A percentile compares a stretch with the other conserved stretches of the same genome.
Conservation (phyloP, 2,888 invertebrate species). For the Aproaerema taeniolella region DNA sequence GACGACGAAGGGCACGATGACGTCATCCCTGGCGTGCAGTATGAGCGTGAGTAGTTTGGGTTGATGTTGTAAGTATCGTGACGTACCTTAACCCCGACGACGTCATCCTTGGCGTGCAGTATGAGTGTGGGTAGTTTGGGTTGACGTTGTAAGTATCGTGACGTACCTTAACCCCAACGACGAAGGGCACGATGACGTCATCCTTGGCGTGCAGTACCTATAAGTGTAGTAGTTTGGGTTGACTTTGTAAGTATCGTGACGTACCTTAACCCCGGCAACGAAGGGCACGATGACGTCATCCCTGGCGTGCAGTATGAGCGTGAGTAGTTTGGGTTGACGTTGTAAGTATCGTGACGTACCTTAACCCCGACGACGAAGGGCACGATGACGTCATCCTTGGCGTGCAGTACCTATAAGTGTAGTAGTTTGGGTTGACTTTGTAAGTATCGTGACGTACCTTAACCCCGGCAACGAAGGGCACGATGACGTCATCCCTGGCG, state of each 20-base stretch:
- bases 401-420: conserved; percentile 94
- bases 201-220: conserved; percentile 96
- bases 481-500: conserved; percentile 92
- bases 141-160: conserved; percentile 68
- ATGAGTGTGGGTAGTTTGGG: conserved; percentile 85
- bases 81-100: conserved; percentile 84
- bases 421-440: too few species aligned
- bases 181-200: conserved; percentile 90
- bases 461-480: conserved; percentile 88
- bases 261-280: conserved; percentile 85
- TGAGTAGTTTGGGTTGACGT: too few species aligned
- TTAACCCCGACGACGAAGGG: conserved; percentile 88
- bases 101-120: conserved; percentile 94
- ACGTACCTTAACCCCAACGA: conserved; percentile 85
- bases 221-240: too few species aligned
- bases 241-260: too few species aligned
- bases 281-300: conserved; percentile 94
- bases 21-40: conserved; percentile 94
- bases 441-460: too few species aligned
- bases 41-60: conserved; percentile 86
- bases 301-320: conserved; percentile 94
- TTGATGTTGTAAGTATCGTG: conserved; percentile 68
- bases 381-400: conserved; percentile 92
- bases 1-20: conserved; percentile 87
- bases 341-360: too few species aligned